These are phyloP conservation scores for Drosophila conformis DNA, from an alignment of 2,888 invertebrate species.

Conservation along the genomic window DNA sequence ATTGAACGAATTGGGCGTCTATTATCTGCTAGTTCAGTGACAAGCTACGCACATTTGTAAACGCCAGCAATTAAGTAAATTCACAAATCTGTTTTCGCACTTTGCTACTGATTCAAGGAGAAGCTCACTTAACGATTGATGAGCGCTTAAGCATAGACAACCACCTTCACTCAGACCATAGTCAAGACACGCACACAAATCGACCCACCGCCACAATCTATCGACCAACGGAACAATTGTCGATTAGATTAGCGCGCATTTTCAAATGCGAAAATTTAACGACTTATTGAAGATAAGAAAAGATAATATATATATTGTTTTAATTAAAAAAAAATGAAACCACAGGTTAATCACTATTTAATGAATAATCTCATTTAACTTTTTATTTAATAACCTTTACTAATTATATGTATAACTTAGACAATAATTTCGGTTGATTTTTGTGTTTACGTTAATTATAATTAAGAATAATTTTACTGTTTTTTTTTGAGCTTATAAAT, in stretches of 20 bases:
- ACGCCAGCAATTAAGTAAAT: too few species aligned
- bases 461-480: conserved; percentile 56
- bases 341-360: conserved; percentile 12
- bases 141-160: background rate
- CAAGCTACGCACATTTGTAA: too few species aligned
- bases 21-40: background rate
- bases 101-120: background rate
- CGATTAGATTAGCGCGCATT: background rate
- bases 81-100: background rate
- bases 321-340: background rate
- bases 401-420: conserved; percentile 70
- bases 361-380: conserved; percentile 59
- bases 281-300: too few species aligned
- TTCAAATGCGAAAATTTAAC: background rate
- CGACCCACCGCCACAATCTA: background rate
- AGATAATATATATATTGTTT: background rate
- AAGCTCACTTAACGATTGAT: background rate
- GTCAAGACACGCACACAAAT: background rate
- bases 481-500: conserved; percentile 77
- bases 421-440: conserved; percentile 42
- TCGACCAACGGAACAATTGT: background rate
- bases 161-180: fast-evolving
- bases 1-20: background rate
- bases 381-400: conserved; percentile 76
- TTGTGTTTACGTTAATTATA: conserved; percentile 54